Base-by-base conservation (phyloP, 2,113 vertebrate species). In the Nannobrachium achirus region DNA sequence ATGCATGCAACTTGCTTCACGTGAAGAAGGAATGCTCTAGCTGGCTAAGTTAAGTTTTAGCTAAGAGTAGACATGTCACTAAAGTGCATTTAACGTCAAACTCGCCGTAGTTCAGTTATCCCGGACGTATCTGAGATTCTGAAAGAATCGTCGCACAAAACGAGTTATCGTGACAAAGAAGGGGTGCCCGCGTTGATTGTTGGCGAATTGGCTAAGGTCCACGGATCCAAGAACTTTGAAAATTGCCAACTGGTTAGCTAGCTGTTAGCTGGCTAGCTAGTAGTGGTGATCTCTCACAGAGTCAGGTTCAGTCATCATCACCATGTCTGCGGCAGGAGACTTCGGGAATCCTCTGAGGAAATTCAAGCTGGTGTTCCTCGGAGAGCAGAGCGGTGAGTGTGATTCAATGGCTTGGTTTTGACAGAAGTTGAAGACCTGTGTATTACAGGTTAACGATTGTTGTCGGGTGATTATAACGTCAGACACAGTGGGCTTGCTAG, bases 311-410 rank as follows among this genome's bases (percentile, higher is more conserved):
- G 25, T 33, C 56, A 69, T 73, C 51, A 59, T 66, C 83, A 86
- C 70, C 86, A 93, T 93, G 92, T 91, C 91, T 68, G 69, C 88
- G 78, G 86, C 90, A 81, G 92, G 92, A 81, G 92, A 93, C 86
- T 93, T 93, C 61, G 92, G 92, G 19, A 93, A 93, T 80, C 92
- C 92, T 15, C 67, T 93, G 50, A 89, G 92, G 39, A 93, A 93
- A 85, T 93, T 93, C 57, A 93, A 93, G 73, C 42, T 93, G 81
- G 92, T 93, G 52, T 93, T 93, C 68, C 91, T 93, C 8, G 92
- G 92, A 15, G 92, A 93, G 45, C 92, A 93, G 74, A 93, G 92
- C 57, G 92, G 92, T 93, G 60, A 86, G 91, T 86, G 1, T 15
- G 1, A 7, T 4, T 5, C 25, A 33, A 3, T 3, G 10, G 1